phyloP scores from a whole-genome alignment of 1,140 invertebrate genomes.

The Tetramorium parvispinum region DNA sequence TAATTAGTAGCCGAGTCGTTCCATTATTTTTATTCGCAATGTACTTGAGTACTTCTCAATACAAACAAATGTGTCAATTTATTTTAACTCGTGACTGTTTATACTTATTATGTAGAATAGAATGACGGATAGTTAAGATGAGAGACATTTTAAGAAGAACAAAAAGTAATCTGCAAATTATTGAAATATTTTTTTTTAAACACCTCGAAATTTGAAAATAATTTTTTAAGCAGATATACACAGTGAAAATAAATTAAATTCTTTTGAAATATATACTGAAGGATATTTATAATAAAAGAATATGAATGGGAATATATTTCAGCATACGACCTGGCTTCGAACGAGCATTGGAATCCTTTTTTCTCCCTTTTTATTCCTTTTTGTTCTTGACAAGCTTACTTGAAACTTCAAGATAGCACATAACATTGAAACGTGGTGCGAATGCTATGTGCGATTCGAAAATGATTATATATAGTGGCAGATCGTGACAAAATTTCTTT shows the following conservation, averaged over 20 bases:
- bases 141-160: not conserved
- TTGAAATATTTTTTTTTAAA: not conserved
- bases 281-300: not conserved
- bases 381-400: conserved; percentile 3
- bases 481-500: not conserved
- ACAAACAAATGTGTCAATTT: conserved; percentile 3
- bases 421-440: conserved; percentile 15
- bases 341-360: not conserved
- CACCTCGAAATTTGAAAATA: not conserved
- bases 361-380: not conserved
- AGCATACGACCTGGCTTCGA: not conserved
- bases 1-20: conserved; percentile 3
- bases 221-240: not conserved
- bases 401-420: not conserved
- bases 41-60: not conserved
- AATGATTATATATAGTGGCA: not conserved
- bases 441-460: not conserved
- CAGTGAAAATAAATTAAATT: not conserved
- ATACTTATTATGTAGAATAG: not conserved
- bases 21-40: conserved; percentile 2
- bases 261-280: not conserved
- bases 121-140: not conserved
- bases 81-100: not conserved
- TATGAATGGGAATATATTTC: not conserved
- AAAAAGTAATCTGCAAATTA: not conserved